Percentiles rank a stretch among this genome's conserved stretches.
These are phyloP conservation scores for Drosophila pseudoobscura DNA, from an alignment of 1,140 invertebrate species.

Conservation along the genomic window DNA sequence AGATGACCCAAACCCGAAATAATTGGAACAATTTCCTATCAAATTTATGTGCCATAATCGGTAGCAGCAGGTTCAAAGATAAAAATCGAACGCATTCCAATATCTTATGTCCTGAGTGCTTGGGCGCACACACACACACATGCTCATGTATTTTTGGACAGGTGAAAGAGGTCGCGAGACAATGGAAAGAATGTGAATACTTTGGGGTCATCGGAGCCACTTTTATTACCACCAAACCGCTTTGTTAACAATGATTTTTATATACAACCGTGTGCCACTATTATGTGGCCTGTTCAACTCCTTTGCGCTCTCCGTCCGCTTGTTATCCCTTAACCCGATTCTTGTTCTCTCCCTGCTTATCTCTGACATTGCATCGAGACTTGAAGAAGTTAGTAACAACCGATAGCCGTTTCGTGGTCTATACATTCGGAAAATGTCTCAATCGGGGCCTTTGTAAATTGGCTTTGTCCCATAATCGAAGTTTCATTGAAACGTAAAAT, in stretches of 20 bases:
- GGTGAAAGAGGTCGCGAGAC: slow-evolving; percentile 68
- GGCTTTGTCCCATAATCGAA: slow-evolving; percentile 71
- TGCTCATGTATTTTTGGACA: slow-evolving; percentile 40
- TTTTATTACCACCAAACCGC: slow-evolving; percentile 77
- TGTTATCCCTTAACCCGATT: slow-evolving; percentile 45
- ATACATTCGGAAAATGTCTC: slow-evolving; percentile 70
- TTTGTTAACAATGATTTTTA: slow-evolving; percentile 80
- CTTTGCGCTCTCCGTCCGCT: slow-evolving; percentile 43
- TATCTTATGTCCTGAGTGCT: slow-evolving; percentile 16
- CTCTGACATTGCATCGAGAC: slow-evolving; percentile 57
- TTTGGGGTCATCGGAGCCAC: slow-evolving; percentile 48
- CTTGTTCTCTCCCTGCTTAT: slow-evolving; percentile 39
- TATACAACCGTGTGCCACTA: slow-evolving; percentile 58
- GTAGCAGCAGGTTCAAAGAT: slow-evolving; percentile 81
- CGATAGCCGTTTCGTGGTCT: slow-evolving; percentile 68
- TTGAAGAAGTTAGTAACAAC: slow-evolving; percentile 43
- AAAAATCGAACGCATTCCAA: slow-evolving; percentile 73
- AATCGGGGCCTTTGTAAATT: slow-evolving; percentile 72
- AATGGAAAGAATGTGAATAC: slow-evolving; percentile 53
- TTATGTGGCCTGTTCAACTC: slow-evolving; percentile 72
- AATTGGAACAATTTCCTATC: slow-evolving; percentile 81
- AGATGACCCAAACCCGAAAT: slow-evolving; percentile 57
- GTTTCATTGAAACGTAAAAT: slow-evolving; percentile 76
- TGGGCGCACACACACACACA: slow-evolving; percentile 25
- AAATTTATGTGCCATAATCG: slow-evolving; percentile 81